phyloP scores from a whole-genome alignment of 2,113 vertebrate genomes.

The Pristiophorus japonicus region DNA sequence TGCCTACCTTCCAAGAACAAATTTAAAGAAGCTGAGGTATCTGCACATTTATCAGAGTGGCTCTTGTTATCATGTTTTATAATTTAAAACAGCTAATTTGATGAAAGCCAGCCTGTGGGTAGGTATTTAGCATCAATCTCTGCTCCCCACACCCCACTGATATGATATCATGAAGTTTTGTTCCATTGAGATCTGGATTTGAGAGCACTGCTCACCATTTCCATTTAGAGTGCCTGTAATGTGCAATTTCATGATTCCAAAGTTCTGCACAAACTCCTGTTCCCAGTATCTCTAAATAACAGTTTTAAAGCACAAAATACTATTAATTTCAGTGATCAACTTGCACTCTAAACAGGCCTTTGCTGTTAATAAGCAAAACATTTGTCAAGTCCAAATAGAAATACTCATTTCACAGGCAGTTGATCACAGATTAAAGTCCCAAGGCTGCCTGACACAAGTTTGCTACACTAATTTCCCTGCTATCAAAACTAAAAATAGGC shows the following conservation, averaged over 20 bases:
- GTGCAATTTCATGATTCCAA: neutral
- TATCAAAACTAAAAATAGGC: conserved; percentile 13
- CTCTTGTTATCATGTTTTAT: neutral
- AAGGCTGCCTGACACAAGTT: neutral
- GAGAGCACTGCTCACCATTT: neutral
- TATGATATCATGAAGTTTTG: neutral
- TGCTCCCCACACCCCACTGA: neutral
- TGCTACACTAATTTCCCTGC: neutral
- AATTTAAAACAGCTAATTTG: neutral
- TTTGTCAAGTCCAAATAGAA: neutral
- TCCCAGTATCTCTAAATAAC: neutral
- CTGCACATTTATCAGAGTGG: neutral
- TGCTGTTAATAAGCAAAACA: neutral
- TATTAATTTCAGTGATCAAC: neutral
- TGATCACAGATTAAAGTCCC: neutral
- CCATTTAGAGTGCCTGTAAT: neutral
- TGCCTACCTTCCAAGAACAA: neutral
- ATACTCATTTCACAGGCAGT: conserved; percentile 26
- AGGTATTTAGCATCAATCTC: neutral
- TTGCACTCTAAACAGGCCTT: neutral
- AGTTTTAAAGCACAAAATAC: neutral
- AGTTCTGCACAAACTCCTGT: neutral
- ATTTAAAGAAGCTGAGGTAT: neutral
- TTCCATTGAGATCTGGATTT: neutral
- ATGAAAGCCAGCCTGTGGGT: neutral